Evolutionary conservation across 2,888 invertebrate genomes (phyloP), one percentile per base, ranked within the genome.

Genomic region (Dichetophora obliterata): DNA sequence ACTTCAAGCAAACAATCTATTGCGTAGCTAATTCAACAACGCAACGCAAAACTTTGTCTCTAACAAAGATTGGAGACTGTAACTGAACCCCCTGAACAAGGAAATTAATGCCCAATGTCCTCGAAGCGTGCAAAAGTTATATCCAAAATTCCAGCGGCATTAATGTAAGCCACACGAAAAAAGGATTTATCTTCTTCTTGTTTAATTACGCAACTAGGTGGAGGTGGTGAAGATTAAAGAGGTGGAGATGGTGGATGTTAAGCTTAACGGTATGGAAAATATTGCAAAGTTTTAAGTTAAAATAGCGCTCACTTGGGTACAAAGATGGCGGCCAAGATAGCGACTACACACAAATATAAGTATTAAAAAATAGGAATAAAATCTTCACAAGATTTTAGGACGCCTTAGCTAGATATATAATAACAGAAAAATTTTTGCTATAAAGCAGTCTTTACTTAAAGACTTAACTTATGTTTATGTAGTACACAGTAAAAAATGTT

Each of bases 71-170:
- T n/a, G 19, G 14, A 34, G 14, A 52, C 34, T 54, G 24, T 43
- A 43, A 43, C 43, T 14, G 54, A 11, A 54, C 16, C 11, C 69
- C 54, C 34, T n/a, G n/a, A 34, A 34, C 16, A 19, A 61, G 14
- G 31, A n/a, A 31, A 54, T 52, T 31, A 27, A 24, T 54, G 22
- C 3, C 54, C n/a, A 54, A 19, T 43, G 43, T 43, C 69, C 52
- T 43, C n/a, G 19, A 57, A 22, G 24, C 71, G 22, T 4, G 37
- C n/a, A 31, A 57, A 34, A 50, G 68, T 50, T 22, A 59, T 61
- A 48, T 43, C 72, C 27, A 61, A 48, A 61, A 61, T 61, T 59
- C 43, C 72, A 43, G 43, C 70, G 70, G 70, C 70, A 54, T 54
- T 34, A 72, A 48, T 24, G 48, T 19, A 27, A 72, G 59, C 61